These are phyloP conservation scores for Lysandra coridon DNA, from an alignment of 2,888 invertebrate species.

Conservation along the genomic window DNA sequence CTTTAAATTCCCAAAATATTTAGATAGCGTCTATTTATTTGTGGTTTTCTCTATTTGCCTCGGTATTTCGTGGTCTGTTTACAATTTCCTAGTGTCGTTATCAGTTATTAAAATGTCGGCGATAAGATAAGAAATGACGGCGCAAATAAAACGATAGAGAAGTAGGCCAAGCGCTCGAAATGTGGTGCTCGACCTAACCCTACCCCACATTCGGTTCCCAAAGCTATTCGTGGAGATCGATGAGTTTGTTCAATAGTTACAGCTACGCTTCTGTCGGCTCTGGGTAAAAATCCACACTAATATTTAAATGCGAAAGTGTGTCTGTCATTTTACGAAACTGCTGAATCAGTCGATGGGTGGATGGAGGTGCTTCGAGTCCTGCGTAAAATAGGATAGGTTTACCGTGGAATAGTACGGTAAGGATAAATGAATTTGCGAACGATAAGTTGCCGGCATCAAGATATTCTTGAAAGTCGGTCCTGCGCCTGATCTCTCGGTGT, in stretches of 20 bases:
- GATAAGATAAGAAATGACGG: constrained; percentile 16
- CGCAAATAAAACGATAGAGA: constrained; percentile 23
- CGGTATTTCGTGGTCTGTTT: background rate
- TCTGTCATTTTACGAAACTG: too few relatives aligned
- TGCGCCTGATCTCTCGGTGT: too few relatives aligned
- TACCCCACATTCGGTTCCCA: background rate
- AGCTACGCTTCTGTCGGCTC: background rate
- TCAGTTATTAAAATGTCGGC: constrained; percentile 13
- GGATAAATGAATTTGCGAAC: too few relatives aligned
- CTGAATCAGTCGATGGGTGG: too few relatives aligned
- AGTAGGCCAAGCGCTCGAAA: constrained; percentile 14
- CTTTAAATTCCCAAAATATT: background rate
- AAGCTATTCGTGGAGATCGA: background rate
- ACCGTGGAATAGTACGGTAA: too few relatives aligned
- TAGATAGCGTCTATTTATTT: background rate
- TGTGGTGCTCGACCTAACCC: constrained; percentile 20
- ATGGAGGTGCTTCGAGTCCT: too few relatives aligned
- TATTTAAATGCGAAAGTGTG: too few relatives aligned
- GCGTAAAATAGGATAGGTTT: too few relatives aligned
- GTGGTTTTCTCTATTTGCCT: background rate
- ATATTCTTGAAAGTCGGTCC: too few relatives aligned
- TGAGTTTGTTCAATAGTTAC: background rate
- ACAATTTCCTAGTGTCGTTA: constrained; percentile 1
- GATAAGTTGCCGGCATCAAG: too few relatives aligned
- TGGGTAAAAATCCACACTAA: too few relatives aligned